Base-by-base conservation (phyloP, 2,113 vertebrate species). In the Corythornis cristatus region DNA sequence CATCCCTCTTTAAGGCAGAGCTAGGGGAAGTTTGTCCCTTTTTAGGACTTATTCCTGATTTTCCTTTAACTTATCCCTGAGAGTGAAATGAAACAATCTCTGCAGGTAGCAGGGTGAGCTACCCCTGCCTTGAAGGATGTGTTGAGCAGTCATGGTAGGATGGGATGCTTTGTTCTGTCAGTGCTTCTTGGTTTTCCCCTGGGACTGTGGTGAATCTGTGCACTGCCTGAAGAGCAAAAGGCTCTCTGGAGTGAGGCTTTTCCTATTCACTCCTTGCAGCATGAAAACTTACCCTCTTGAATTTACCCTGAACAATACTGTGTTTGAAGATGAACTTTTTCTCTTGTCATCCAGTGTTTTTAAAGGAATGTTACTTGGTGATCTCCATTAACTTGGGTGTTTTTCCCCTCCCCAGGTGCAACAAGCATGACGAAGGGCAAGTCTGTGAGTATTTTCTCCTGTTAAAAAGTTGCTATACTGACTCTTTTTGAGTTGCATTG, bases 391-490 rank as follows among this genome's bases (percentile, higher is more conserved):
- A 94, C 29, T 67, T 79, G 5, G 40, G 13, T 15, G 11, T 53
- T 42, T 14, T 37, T 42, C 81, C 73, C 11, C 6, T 6, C 20
- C 15, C 31, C 76, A 94, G 95, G 45, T 90, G 83, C 45, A 51
- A 84, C 67, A 68, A 72, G 21, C 29, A 66, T 28, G 21, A 78
- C 23, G 4, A 33, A 45, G 0, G 5, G 10, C 61, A 80, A 28
- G 11, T 20, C 23, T 16, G 96, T 97, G 85, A 93, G 97, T 95
- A 35, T 62, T 65, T 70, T 58, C 31, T 43, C 15, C 23, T 25
- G 28, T 2, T 57, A 71, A n/a, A 25, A 51, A 57, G 5, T 35
- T 70, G 6, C 12, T 67, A 2, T 65, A 6, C 17, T 50, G 20
- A n/a, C 8, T 48, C 14, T 48, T 15, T 74, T 67, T 22, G 3